Percentiles rank a stretch among this genome's conserved stretches.
These are phyloP conservation scores for Drosophila auraria DNA, from an alignment of 1,140 invertebrate species.

Conservation along the genomic window DNA sequence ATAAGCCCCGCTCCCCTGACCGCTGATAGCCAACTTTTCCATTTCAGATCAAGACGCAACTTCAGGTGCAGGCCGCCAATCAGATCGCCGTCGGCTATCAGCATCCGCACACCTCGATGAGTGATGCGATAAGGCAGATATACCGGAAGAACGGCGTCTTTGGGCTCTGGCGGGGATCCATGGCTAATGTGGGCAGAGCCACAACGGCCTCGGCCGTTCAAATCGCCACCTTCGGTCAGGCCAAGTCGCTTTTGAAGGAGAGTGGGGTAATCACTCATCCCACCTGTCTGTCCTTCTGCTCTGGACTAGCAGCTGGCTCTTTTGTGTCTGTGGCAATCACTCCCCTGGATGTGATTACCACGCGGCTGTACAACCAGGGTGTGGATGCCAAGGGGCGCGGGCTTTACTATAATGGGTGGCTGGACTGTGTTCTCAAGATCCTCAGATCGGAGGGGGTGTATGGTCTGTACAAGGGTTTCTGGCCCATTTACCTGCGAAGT, in stretches of 20 bases:
- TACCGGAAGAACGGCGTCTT: slow-evolving; percentile 90
- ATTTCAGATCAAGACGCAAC: slow-evolving; percentile 92
- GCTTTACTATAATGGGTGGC: slow-evolving; percentile 90
- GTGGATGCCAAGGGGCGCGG: slow-evolving; percentile 89
- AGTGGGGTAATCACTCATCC: slow-evolving; percentile 86
- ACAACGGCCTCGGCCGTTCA: slow-evolving; percentile 94
- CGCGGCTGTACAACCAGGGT: slow-evolving; percentile 95
- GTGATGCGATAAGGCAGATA: slow-evolving; percentile 89
- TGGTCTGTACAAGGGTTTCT: slow-evolving; percentile 95
- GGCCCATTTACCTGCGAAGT: slow-evolving; percentile 93
- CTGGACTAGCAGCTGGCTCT: slow-evolving; percentile 92
- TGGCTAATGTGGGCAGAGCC: slow-evolving; percentile 91
- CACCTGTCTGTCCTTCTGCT: slow-evolving; percentile 89
- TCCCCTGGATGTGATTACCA: slow-evolving; percentile 95
- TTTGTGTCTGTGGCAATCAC: slow-evolving; percentile 93
- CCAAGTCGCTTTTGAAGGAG: slow-evolving; percentile 86
- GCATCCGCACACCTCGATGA: slow-evolving; percentile 90
- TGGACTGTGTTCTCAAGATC: slow-evolving; percentile 93
- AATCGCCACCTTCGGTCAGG: slow-evolving; percentile 91
- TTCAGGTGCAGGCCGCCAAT: slow-evolving; percentile 92
- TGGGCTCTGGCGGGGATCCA: slow-evolving; percentile 92
- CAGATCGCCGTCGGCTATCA: slow-evolving; percentile 96
- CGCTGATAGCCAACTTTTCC: slow-evolving; percentile 25
- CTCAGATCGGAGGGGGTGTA: slow-evolving; percentile 90
- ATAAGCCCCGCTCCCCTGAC: slow-evolving; percentile 5